Evolutionary conservation across 1,140 invertebrate genomes (phyloP), one percentile per base, ranked within the genome.

Genomic region (Lepidurus packardi): DNA sequence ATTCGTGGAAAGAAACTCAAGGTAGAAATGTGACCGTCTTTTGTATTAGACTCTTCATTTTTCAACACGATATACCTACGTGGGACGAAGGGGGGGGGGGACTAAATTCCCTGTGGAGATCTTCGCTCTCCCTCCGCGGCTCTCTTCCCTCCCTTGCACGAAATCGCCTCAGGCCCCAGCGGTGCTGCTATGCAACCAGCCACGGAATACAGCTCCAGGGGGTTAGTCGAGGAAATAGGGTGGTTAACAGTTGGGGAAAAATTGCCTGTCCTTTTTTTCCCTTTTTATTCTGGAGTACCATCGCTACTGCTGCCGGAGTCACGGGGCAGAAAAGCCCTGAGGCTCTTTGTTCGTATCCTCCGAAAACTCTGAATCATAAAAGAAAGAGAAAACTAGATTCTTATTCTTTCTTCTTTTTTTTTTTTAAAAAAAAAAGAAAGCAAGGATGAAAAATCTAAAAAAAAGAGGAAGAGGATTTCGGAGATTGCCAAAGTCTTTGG

Each of bases 281-380:
- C 4, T 65, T 16, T 65, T 65, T 65, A n/a, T 65, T 9, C 21
- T 9, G 7, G 8, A n/a, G 8, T 65, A 21, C 6, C 6, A 13
- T 13, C 21, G 53, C 53, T 21, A 65, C 53, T n/a, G 53, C 53
- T 21, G 53, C 53, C 45, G 2, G 34, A 34, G 34, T 34, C 34
- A 34, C 1, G 4, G 34, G 34, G 34, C 16, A 11, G 45, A 47
- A 65, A 65, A 7, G 13, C 53, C 53, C 53, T 65, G 4, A 65
- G 53, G 53, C 16, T 65, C 53, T 65, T 65, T 65, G 1, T 65
- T 7, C 16, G 16, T 21, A 13, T 4, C 53, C 13, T 16, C 13
- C 53, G 53, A 65, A 65, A 65, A 65, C 53, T 65, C 53, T 65
- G 53, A 65, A 65, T 65, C 53, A 65, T 65, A 65, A 65, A 65